Evolutionary conservation across 1,140 invertebrate species (phyloP).

Genomic region (Gryon sp.): DNA sequence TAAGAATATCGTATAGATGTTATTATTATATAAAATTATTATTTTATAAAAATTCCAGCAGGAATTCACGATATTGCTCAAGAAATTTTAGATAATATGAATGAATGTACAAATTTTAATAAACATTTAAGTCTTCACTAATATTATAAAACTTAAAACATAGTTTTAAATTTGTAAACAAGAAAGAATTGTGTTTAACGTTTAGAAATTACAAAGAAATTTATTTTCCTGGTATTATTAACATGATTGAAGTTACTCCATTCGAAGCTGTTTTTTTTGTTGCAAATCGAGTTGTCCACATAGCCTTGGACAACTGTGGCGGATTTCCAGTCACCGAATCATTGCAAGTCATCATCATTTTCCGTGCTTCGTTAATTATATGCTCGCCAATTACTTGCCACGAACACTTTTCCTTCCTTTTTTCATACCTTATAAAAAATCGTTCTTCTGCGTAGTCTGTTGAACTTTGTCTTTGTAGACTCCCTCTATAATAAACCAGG

Average conservation of each 20-base stretch:
- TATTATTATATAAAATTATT: too few relatives aligned
- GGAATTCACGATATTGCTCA: too few relatives aligned
- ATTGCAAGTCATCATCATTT: constrained; percentile 26
- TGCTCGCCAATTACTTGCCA: constrained; percentile 42
- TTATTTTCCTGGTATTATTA: background rate
- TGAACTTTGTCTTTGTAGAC: background rate
- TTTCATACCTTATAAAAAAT: constrained; percentile 12
- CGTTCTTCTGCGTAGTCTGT: constrained; percentile 9
- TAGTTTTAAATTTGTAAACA: too few relatives aligned
- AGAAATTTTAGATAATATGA: too few relatives aligned
- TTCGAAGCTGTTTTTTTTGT: background rate
- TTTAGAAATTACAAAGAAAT: too few relatives aligned
- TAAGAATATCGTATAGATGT: too few relatives aligned
- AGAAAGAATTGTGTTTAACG: too few relatives aligned
- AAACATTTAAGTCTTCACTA: too few relatives aligned
- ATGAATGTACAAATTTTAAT: too few relatives aligned
- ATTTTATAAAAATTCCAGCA: too few relatives aligned
- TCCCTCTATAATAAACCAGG: background rate
- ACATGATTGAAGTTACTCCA: too few relatives aligned
- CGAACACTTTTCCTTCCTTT: constrained; percentile 35
- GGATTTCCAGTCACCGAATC: constrained; percentile 6
- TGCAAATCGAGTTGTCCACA: background rate
- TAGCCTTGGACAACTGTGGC: background rate
- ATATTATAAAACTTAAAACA: too few relatives aligned
- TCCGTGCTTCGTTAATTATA: constrained; percentile 31